Conservation (phyloP, 1,140 invertebrate species). For the Trachelipus rathkii region DNA sequence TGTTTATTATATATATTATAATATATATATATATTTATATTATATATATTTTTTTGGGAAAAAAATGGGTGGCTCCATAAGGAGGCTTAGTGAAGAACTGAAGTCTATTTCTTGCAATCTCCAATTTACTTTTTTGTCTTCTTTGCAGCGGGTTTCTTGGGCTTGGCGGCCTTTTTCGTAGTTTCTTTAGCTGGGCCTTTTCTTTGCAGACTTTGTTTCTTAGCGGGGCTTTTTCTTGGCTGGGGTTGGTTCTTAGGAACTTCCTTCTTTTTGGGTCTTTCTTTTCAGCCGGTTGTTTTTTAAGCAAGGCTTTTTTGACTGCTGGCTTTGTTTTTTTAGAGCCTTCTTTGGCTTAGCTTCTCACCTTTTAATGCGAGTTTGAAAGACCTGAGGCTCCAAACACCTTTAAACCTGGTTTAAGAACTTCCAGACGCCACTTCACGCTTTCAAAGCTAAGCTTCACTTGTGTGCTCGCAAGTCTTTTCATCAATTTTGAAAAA, state of each 20-base stretch:
- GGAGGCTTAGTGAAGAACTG: too few relatives aligned
- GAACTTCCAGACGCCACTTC: too few relatives aligned
- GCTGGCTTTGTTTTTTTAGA: neutral
- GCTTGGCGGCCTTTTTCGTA: conserved; percentile 35
- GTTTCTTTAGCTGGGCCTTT: conserved; percentile 34
- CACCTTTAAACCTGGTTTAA: too few relatives aligned
- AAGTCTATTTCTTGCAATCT: neutral
- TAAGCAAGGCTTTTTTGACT: neutral
- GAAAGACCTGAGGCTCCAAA: conserved; percentile 61
- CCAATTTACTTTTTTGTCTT: conserved; percentile 42
- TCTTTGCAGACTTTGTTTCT: conserved; percentile 24
- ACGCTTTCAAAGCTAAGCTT: too few relatives aligned
- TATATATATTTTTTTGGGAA: too few relatives aligned
- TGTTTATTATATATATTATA: too few relatives aligned
- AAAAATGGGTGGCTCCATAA: too few relatives aligned
- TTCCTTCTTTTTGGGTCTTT: conserved; percentile 45
- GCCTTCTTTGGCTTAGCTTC: conserved; percentile 19
- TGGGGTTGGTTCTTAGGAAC: conserved; percentile 16
- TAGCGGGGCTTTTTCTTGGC: conserved; percentile 37
- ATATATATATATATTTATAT: too few relatives aligned
- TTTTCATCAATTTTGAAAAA: conserved; percentile 59
- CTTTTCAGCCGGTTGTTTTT: conserved; percentile 24
- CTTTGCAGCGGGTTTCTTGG: conserved; percentile 39
- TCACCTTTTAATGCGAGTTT: conserved; percentile 52
- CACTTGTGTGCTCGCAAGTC: conserved; percentile 57